These are phyloP conservation scores for Pseudorhombus dupliciocellatus DNA, from an alignment of 2,113 vertebrate species.

Conservation along the genomic window DNA sequence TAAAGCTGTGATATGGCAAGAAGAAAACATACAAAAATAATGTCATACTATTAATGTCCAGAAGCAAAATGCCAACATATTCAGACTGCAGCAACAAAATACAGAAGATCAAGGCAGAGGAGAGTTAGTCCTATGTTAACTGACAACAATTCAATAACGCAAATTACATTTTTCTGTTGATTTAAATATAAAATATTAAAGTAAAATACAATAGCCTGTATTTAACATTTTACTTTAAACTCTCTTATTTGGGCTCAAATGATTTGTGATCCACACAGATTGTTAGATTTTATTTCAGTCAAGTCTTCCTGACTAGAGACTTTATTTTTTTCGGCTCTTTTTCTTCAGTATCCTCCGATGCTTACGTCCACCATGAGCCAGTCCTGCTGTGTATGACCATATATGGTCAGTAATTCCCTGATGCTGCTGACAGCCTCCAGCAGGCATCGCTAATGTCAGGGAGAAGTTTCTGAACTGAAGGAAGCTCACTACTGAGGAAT, in stretches of 20 bases:
- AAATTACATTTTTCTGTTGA: background rate
- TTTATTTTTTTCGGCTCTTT: background rate
- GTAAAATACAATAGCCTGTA: background rate
- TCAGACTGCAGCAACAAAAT: too few relatives aligned
- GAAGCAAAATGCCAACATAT: too few relatives aligned
- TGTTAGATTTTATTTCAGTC: background rate
- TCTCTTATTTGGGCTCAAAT: background rate
- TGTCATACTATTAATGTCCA: too few relatives aligned
- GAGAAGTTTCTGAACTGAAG: constrained; percentile 23
- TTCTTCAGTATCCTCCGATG: background rate
- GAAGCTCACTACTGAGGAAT: constrained; percentile 36
- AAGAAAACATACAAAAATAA: background rate
- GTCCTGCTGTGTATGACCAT: constrained; percentile 23
- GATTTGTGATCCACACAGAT: background rate
- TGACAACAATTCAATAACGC: background rate
- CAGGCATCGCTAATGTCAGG: constrained; percentile 9
- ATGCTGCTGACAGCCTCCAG: constrained; percentile 3
- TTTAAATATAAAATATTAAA: background rate
- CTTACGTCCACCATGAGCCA: constrained; percentile 6
- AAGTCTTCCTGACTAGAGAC: background rate
- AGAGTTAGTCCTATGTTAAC: background rate
- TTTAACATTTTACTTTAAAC: background rate
- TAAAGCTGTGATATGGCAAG: too few relatives aligned
- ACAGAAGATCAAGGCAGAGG: background rate
- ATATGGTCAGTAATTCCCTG: constrained; percentile 43